Conservation (phyloP, 2,113 vertebrate species). For the Leptocoma aspasia region DNA sequence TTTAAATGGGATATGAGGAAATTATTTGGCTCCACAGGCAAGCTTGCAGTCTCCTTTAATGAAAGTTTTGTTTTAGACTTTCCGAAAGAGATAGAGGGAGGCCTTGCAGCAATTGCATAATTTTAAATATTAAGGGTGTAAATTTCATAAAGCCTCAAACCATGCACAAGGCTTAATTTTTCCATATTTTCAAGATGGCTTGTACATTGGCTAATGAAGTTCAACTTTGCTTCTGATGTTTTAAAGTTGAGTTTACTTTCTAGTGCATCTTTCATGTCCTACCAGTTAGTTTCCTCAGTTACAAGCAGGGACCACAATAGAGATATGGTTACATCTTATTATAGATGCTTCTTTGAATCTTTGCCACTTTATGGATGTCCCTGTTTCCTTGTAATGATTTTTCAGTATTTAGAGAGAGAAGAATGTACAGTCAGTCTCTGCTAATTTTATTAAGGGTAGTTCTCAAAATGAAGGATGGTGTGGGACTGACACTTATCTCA, state of each 20-base stretch:
- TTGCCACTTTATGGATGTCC: background rate
- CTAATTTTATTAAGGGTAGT: background rate
- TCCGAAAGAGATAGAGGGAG: slow-evolving; percentile 18
- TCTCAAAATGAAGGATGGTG: background rate
- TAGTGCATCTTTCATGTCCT: background rate
- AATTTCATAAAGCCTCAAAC: slow-evolving; percentile 51
- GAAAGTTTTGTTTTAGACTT: slow-evolving; percentile 39
- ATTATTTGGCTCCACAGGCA: background rate
- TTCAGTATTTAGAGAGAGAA: background rate
- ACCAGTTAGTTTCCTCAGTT: background rate
- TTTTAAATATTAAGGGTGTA: slow-evolving; percentile 59
- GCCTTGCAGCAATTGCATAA: slow-evolving; percentile 52
- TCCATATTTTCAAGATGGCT: slow-evolving; percentile 5
- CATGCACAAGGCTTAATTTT: slow-evolving; percentile 29
- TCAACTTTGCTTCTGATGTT: background rate
- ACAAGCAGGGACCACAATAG: background rate
- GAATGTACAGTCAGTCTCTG: background rate
- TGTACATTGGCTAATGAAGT: slow-evolving; percentile 6
- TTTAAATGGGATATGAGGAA: background rate
- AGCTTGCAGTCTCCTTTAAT: background rate
- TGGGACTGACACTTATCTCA: background rate
- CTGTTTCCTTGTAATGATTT: background rate
- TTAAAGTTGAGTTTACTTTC: background rate
- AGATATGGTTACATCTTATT: background rate
- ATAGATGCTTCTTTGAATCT: background rate